Percentiles rank a stretch among this genome's conserved stretches.
phyloP scores from a whole-genome alignment of 2,113 vertebrate genomes.

The Chinchilla lanigera region DNA sequence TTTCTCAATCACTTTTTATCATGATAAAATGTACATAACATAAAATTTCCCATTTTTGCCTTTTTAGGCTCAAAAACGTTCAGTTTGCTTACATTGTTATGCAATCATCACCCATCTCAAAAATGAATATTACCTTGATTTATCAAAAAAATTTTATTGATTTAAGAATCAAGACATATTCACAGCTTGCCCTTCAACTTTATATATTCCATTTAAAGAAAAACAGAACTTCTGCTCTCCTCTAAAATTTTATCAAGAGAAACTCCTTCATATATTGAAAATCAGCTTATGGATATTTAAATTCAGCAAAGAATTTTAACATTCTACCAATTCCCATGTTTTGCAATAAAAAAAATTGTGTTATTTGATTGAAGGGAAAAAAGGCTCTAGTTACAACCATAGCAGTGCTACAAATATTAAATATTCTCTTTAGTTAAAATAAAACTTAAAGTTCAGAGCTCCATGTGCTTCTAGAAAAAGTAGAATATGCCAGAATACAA shows the following conservation, averaged over 20 bases:
- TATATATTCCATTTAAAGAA: slow-evolving; percentile 33
- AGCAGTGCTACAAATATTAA: slow-evolving; percentile 45
- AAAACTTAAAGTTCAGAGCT: slow-evolving; percentile 70
- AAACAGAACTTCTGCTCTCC: slow-evolving; percentile 42
- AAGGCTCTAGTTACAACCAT: slow-evolving; percentile 48
- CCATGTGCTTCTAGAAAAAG: slow-evolving; percentile 61
- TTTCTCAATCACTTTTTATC: background rate
- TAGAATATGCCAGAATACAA: slow-evolving; percentile 10
- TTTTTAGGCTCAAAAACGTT: background rate
- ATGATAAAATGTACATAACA: background rate
- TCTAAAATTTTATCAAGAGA: slow-evolving; percentile 70
- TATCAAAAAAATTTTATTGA: background rate
- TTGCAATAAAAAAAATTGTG: slow-evolving; percentile 61
- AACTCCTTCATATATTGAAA: slow-evolving; percentile 63
- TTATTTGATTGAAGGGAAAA: slow-evolving; percentile 60
- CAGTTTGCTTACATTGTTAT: background rate
- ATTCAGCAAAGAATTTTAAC: slow-evolving; percentile 67
- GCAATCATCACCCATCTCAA: background rate
- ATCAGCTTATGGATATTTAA: slow-evolving; percentile 69
- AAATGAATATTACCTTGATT: background rate
- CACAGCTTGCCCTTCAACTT: slow-evolving; percentile 36
- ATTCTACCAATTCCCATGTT: slow-evolving; percentile 65
- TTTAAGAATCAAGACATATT: slow-evolving; percentile 21
- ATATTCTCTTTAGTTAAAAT: slow-evolving; percentile 50
- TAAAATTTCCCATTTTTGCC: background rate